phyloP scores from a whole-genome alignment of 23 tunicate species.

The Ascidia mentula region DNA sequence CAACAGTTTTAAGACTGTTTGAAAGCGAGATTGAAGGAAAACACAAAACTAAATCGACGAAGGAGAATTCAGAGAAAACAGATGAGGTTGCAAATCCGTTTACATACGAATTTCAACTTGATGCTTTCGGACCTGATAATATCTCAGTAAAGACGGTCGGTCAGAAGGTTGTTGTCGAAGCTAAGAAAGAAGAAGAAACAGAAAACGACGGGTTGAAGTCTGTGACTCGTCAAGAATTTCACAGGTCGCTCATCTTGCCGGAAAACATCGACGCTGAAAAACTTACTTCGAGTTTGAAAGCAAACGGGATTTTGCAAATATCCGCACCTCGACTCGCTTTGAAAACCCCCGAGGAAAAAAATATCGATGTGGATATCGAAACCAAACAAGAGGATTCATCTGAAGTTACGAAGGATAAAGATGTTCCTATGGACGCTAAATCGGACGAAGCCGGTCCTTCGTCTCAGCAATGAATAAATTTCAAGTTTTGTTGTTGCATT shows the following conservation, averaged over 20 bases:
- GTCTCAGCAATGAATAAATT: not conserved
- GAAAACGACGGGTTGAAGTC: conserved; percentile 32
- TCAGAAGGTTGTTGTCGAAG: conserved; percentile 46
- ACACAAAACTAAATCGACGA: not conserved
- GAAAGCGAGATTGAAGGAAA: not conserved
- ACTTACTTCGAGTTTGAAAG: conserved; percentile 31
- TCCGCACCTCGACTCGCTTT: conserved; percentile 35
- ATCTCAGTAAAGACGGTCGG: conserved; percentile 41
- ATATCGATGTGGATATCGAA: not conserved
- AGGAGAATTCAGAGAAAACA: too few relatives aligned
- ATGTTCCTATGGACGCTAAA: not conserved
- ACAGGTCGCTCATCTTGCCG: conserved; percentile 43
- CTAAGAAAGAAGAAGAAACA: conserved; percentile 20
- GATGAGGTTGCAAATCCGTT: not conserved
- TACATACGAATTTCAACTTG: conserved; percentile 24
- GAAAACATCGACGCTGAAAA: conserved; percentile 44
- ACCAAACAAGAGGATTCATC: not conserved
- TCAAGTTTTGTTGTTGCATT: not conserved
- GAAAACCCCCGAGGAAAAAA: not conserved
- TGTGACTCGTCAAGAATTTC: conserved; percentile 36
- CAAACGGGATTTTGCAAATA: conserved; percentile 41
- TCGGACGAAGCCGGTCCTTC: not conserved
- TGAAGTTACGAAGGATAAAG: not conserved
- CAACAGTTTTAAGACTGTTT: not conserved
- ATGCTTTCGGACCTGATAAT: conserved; percentile 18